A percentile compares a stretch with the other conserved stretches of the same genome.
Conservation (phyloP, 2,113 vertebrate species). For the Myotis brandtii region DNA sequence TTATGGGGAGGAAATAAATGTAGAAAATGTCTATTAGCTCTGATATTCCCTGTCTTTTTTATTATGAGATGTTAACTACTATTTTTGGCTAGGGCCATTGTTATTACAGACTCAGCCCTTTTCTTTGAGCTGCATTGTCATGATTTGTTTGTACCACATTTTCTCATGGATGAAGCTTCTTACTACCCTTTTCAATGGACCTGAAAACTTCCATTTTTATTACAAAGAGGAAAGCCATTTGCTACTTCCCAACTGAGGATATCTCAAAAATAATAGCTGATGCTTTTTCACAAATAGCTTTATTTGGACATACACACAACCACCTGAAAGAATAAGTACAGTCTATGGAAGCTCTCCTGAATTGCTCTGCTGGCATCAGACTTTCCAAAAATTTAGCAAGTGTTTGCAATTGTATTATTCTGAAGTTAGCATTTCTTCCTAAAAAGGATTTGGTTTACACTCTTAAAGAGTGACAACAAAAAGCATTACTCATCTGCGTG, state of each 20-base stretch:
- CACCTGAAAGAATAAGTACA: neutral
- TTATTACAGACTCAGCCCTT: neutral
- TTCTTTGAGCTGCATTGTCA: neutral
- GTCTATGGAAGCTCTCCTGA: neutral
- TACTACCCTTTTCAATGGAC: neutral
- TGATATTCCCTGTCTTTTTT: neutral
- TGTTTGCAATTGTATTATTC: constrained; percentile 22
- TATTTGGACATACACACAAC: neutral
- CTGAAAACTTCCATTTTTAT: neutral
- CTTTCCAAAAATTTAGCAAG: constrained; percentile 11
- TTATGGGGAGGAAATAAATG: neutral
- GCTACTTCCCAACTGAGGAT: neutral
- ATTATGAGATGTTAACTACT: neutral
- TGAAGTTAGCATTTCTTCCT: neutral
- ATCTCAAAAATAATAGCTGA: neutral
- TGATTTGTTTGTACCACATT: neutral
- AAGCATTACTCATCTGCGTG: neutral
- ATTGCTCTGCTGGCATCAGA: neutral
- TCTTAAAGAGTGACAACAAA: constrained; percentile 4
- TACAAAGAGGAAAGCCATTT: neutral
- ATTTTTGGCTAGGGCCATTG: neutral
- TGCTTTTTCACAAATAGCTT: neutral
- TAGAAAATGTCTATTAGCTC: neutral
- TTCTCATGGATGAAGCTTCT: neutral
- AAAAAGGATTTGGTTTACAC: constrained; percentile 27